A percentile compares a stretch with the other conserved stretches of the same genome.
phyloP scores from a whole-genome alignment of 2,797 vertebrate genomes.

The Bucorvus abyssinicus region DNA sequence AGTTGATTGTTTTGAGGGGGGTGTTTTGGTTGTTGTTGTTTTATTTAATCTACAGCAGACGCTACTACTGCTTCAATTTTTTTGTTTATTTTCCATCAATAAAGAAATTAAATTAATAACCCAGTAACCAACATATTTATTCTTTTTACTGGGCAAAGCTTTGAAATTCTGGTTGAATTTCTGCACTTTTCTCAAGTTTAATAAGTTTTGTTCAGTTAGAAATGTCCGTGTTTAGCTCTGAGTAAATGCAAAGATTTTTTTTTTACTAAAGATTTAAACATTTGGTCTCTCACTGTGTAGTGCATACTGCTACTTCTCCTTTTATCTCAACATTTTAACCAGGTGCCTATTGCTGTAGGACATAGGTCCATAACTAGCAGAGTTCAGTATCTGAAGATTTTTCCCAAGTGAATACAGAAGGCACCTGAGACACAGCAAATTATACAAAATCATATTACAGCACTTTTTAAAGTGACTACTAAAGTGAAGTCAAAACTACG shows the following conservation, averaged over 20 bases:
- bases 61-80: background rate
- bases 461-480: background rate
- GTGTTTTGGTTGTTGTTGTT: background rate
- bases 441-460: background rate
- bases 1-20: background rate
- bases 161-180: background rate
- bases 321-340: background rate
- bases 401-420: background rate
- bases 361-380: background rate
- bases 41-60: background rate
- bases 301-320: background rate
- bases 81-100: background rate
- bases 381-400: background rate
- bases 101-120: background rate
- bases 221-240: background rate
- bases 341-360: background rate
- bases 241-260: background rate
- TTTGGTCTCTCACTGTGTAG: background rate
- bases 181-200: background rate
- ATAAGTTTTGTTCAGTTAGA: background rate
- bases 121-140: background rate
- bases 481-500: accelerated
- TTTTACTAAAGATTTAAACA: background rate
- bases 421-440: background rate
- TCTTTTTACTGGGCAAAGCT: background rate